Evolutionary conservation across 2,797 vertebrate genomes (phyloP), one percentile per base, ranked within the genome.

Genomic region (Avahi laniger): DNA sequence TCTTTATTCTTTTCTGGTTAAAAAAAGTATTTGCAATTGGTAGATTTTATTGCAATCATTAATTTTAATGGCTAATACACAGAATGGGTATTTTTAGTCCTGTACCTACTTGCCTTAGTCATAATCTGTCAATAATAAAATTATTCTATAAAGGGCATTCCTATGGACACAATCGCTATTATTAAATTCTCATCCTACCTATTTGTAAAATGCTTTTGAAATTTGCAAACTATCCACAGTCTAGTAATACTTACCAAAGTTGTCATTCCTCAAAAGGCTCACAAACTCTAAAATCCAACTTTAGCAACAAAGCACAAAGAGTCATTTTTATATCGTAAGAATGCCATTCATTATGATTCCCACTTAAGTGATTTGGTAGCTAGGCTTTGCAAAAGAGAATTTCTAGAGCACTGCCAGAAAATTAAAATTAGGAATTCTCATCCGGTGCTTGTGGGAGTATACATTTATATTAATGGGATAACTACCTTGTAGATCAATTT

Each of bases 291-390:
- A 65, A 0, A 95, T 94, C 70, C 96, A 97, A 86, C 94, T 97
- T 98, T 97, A 97, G 93, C 70, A 94, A 57, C 50, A 67, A 87
- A 84, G 80, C 91, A 93, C 80, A 81, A 82, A 97, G 79, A 57
- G 95, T 75, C 81, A 91, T 0, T 5, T 89, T 89, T 59, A 89
- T 94, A 82, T 94, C 94, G 95, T 88, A 97, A 94, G 96, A 97
- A 97, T 97, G 33, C 3, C 82, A 38, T 76, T 96, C 83, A 28
- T 75, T 84, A 13, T 97, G 95, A 87, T 95, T 95, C 96, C 98
- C 20, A 5, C 95, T 96, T 98, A 97, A 98, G 96, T 89, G 91
- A 94, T 96, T 96, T 97, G 94, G 94, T 98, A 94, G 91, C 97
- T 97, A 97, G 57, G 91, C 24, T 65, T 96, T 75, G 69, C 76